phyloP scores from a whole-genome alignment of 1,140 invertebrate genomes.

The Conus ventricosus region DNA sequence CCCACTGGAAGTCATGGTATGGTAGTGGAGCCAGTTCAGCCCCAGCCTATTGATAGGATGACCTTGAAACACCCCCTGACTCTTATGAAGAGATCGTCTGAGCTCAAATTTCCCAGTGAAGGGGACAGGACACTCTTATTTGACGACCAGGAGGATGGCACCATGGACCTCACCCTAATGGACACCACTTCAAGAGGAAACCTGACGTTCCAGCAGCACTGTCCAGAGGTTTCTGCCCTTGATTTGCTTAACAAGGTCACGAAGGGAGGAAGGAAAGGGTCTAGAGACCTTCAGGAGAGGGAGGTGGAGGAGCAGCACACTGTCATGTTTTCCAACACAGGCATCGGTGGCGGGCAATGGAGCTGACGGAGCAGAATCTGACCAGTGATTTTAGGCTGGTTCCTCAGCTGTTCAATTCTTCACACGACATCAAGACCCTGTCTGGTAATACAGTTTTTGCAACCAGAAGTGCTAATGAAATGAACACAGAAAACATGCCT shows the following conservation, averaged over 20 bases:
- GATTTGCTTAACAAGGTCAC: neutral
- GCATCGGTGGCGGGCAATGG: neutral
- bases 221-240: neutral
- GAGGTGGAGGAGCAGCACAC: neutral
- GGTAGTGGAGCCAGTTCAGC: neutral
- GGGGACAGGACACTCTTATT: neutral
- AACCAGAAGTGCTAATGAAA: too few species aligned
- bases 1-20: neutral
- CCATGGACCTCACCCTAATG: slow-evolving; percentile 17
- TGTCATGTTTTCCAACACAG: neutral
- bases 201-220: neutral
- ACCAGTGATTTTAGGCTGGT: neutral
- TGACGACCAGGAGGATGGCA: slow-evolving; percentile 13
- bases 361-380: neutral
- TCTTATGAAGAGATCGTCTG: neutral
- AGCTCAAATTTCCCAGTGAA: neutral
- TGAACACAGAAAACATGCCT: neutral
- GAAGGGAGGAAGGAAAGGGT: neutral
- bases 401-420: neutral
- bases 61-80: neutral
- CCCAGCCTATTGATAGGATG: neutral
- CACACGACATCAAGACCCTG: neutral
- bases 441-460: neutral
- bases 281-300: too few species aligned
- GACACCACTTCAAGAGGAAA: neutral